Conservation (phyloP, 2,888 invertebrate species). For the Heteromyza rotundicornis region DNA sequence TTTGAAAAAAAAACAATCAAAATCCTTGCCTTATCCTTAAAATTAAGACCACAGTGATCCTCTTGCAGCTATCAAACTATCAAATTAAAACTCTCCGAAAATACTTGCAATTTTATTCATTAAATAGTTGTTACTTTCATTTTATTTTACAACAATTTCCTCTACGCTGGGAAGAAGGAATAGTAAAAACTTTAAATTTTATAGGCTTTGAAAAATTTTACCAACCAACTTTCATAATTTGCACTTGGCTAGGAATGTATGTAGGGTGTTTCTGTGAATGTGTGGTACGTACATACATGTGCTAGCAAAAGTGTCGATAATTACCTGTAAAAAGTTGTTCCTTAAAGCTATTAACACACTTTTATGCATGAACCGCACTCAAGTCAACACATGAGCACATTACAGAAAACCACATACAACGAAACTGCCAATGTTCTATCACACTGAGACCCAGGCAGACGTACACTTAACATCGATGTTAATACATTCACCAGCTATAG, state of each 20-base stretch:
- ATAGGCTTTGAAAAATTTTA: neutral
- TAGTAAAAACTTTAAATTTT: neutral
- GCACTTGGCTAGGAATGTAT: no score
- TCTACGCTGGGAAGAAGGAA: no score
- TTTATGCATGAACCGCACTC: slow-evolving; percentile 25
- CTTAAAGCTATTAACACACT: slow-evolving; percentile 42
- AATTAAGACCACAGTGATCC: no score
- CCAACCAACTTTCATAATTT: neutral
- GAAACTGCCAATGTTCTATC: neutral
- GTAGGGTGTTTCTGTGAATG: no score
- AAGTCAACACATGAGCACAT: slow-evolving; percentile 11
- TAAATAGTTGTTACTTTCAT: neutral
- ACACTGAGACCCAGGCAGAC: neutral
- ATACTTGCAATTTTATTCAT: neutral
- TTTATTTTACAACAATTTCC: no score
- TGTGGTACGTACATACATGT: no score
- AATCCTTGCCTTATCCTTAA: no score
- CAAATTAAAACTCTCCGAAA: no score
- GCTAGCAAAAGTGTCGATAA: slow-evolving; percentile 42
- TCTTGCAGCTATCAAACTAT: no score
- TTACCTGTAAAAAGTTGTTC: slow-evolving; percentile 47
- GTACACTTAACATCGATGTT: slow-evolving; percentile 26
- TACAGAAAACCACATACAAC: slow-evolving; percentile 5
- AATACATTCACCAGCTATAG: slow-evolving; percentile 24
- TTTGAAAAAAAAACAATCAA: no score